Base-by-base conservation (phyloP, 2,888 invertebrate genomes). In the Caenorhabditis afra region DNA sequence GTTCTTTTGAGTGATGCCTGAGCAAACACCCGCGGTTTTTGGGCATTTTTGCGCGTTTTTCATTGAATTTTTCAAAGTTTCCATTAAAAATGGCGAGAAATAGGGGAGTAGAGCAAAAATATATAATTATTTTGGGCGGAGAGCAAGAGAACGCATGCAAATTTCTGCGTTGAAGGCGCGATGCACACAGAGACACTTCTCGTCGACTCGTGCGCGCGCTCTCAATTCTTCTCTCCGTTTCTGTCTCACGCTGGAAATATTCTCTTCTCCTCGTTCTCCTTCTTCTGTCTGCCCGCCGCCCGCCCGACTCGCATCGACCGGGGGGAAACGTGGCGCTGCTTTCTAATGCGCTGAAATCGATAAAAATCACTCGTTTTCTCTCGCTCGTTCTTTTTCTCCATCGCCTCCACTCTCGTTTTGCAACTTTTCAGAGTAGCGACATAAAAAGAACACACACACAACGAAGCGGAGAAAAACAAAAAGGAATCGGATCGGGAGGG, bases 111-210 rank as follows among this genome's bases (percentile, higher is more conserved):
- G 29, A 29, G 29, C 23, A 39, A 53, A 50, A 70, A 62, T 70
- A 70, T 62, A 45, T 39, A 55, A 37, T 70, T 53, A 62, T 62
- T 70, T 29, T n/a, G n/a, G 37, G 29, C 29, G 29, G 29, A 29
- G 29, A 29, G 29, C 16, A 59, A 22, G 45, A 65, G 45, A 49
- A 62, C 47, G 18, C 39, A 62, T 62, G 47, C 35, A 37, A 49
- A 57, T 57, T 57, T 57, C 29, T 29, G 49, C 62, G 39, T 62
- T 55, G 20, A 52, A 47, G 35, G 39, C 29, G 23, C 39, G 49
- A 57, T 49, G 64, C 57, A 62, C 62, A 71, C 35, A 57, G 49
- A 49, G 62, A 44, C 41, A 41, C 45, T 62, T 62, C 49, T 29
- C 16, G 41, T 41, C 11, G 41, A 41, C 41, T 39, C 22, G 12